Percentiles rank a stretch among this genome's conserved stretches.
Evolutionary conservation across 2,888 invertebrate genomes (phyloP).

Genomic region (Agrotis ipsilon): DNA sequence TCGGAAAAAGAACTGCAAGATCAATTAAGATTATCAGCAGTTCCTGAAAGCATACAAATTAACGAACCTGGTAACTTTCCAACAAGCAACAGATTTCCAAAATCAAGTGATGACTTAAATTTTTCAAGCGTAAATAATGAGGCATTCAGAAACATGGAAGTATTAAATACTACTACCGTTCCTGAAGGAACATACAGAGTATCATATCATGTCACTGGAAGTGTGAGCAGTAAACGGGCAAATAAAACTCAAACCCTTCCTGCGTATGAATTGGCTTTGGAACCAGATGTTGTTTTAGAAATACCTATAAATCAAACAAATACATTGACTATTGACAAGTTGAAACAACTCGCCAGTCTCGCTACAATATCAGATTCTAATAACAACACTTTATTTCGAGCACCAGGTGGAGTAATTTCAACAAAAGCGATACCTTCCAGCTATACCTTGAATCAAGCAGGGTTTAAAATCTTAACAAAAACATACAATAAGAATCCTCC

Average conservation of each 20-base stretch:
- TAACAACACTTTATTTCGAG: conserved; percentile 88
- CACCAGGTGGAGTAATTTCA: conserved; percentile 89
- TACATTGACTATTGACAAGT: conserved; percentile 84
- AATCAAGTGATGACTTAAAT: conserved; percentile 81
- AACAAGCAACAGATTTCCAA: conserved; percentile 81
- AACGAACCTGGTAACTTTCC: conserved; percentile 64
- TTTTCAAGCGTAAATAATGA: conserved; percentile 64
- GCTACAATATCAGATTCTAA: conserved; percentile 90
- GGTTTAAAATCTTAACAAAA: conserved; percentile 93
- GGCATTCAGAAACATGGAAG: conserved; percentile 60
- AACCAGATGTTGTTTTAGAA: conserved; percentile 87
- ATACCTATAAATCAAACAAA: conserved; percentile 85
- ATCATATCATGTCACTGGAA: conserved; percentile 88
- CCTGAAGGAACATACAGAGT: conserved; percentile 88
- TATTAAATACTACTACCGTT: conserved; percentile 66
- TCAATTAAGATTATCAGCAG: conserved; percentile 68
- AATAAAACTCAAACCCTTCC: conserved; percentile 86
- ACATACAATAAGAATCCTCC: conserved; percentile 91
- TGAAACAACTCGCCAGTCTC: conserved; percentile 90
- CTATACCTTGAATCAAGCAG: conserved; percentile 92
- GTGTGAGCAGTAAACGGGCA: conserved; percentile 88
- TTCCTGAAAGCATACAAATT: conserved; percentile 71
- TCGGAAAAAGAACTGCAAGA: conserved; percentile 68
- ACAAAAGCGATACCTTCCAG: conserved; percentile 92
- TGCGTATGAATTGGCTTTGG: conserved; percentile 85